phyloP scores from a whole-genome alignment of 2,888 invertebrate species.

The Xylota segnis region DNA sequence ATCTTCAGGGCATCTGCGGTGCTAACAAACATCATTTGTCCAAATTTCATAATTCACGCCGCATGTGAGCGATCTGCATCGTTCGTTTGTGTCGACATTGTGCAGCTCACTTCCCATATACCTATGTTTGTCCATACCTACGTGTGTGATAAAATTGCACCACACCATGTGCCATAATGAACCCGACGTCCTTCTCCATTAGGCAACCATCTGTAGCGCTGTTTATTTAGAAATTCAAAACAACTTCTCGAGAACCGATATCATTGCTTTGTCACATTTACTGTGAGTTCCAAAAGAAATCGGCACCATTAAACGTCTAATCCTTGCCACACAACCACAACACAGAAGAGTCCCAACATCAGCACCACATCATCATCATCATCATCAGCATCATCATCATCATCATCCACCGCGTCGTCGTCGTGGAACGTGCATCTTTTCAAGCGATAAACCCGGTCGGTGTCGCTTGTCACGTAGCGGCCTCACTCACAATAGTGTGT shows the following conservation, averaged over 20 bases:
- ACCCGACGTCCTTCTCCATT: slow-evolving; percentile 39
- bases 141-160: slow-evolving; percentile 11
- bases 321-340: slow-evolving; percentile 63
- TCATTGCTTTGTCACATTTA: slow-evolving; percentile 60
- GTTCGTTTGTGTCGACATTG: slow-evolving; percentile 37
- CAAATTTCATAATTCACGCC: slow-evolving; percentile 80
- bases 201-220: slow-evolving; percentile 25
- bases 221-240: slow-evolving; percentile 64
- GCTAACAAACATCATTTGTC: slow-evolving; percentile 80
- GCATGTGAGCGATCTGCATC: slow-evolving; percentile 76
- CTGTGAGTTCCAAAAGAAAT: slow-evolving; percentile 65
- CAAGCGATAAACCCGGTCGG: slow-evolving; percentile 66
- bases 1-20: slow-evolving; percentile 77
- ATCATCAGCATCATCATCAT: slow-evolving; percentile 28
- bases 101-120: slow-evolving; percentile 22
- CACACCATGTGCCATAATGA: slow-evolving; percentile 21
- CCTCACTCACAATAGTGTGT: slow-evolving; percentile 64
- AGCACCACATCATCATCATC: slow-evolving; percentile 28
- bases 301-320: slow-evolving; percentile 68
- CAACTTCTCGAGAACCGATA: slow-evolving; percentile 66
- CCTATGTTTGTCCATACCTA: neutral
- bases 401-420: slow-evolving; percentile 17
- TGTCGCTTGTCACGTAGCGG: slow-evolving; percentile 73
- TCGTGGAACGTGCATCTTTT: slow-evolving; percentile 76
- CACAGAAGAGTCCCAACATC: slow-evolving; percentile 42